Evolutionary conservation across 92 coral and sea anemone species (phyloP), one percentile per base, ranked within the genome.

Genomic region (Galaxea fascicularis): DNA sequence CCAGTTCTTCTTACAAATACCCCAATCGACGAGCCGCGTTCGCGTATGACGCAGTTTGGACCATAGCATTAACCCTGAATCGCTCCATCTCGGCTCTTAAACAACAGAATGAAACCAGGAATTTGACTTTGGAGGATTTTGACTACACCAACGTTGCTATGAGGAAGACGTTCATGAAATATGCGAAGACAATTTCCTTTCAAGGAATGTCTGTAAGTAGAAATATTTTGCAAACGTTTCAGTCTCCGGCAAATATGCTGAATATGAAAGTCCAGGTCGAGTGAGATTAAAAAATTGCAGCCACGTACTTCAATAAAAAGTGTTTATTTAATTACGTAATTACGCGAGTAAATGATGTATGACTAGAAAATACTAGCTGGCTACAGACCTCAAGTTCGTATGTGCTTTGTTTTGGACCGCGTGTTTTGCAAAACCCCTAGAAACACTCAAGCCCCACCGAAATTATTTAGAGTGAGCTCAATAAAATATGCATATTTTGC

Each of bases 201-300:
- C 56, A 80, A 16, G 97, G 98, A 85, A 89, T 95, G 91, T 91
- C 97, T 63, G 98, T 95, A 79, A 91, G 96, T 72, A 44, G 16
- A 70, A 70, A 44, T n/a, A 26, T 25, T 65, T 62, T 62, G 7
- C 5, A 62, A 27, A 65, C n/a, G 30, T 65, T 65, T 26, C 10
- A 20, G 4, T 1, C 4, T 24, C 15, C 7, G 6, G 11, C 54
- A 49, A 1, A 49, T 49, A 3, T 49, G 54, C n/a, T n/a, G n/a
- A n/a, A n/a, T n/a, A n/a, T n/a, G n/a, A n/a, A 10, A 49, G 17
- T 49, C 22, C 25, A n/a, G 13, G 29, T 21, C 66, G 11, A 4
- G 16, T 60, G 1, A 49, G 10, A 49, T 3, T 49, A 6, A 35
- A 35, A 35, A 35, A 6, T 35, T 35, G 41, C 41, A 35, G 41